These are phyloP conservation scores for Fragariocoptes setiger DNA, from an alignment of 1,140 invertebrate species.

Conservation along the genomic window DNA sequence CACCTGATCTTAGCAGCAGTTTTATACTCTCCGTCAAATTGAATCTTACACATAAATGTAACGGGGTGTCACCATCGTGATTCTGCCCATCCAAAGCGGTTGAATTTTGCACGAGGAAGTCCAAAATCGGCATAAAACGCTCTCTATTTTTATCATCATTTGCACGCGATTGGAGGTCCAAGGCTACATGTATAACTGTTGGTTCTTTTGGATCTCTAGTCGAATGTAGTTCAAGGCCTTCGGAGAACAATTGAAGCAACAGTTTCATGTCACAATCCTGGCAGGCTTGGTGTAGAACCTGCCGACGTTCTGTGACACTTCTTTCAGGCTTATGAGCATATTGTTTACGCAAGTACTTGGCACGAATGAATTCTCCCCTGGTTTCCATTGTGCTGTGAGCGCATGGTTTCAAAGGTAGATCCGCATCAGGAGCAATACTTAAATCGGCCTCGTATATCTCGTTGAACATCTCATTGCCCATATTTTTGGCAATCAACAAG, in stretches of 20 bases:
- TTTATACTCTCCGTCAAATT: conserved; percentile 78
- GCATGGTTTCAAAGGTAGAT: conserved; percentile 32
- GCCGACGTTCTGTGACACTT: conserved; percentile 15
- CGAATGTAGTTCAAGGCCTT: conserved; percentile 41
- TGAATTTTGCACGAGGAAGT: conserved; percentile 32
- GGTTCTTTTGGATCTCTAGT: not conserved
- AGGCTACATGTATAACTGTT: conserved; percentile 42
- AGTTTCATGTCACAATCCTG: conserved; percentile 53
- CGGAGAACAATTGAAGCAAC: conserved; percentile 63
- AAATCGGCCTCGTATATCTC: conserved; percentile 80
- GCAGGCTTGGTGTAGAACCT: conserved; percentile 53
- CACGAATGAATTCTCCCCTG: conserved; percentile 60
- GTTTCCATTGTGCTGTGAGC: conserved; percentile 73
- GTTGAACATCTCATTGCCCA: conserved; percentile 76
- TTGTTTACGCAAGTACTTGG: conserved; percentile 74
- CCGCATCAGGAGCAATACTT: conserved; percentile 21
- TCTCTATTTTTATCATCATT: conserved; percentile 53
- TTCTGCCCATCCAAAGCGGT: conserved; percentile 20
- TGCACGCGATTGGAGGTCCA: conserved; percentile 35
- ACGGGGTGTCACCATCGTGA: conserved; percentile 41
- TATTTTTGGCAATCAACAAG: conserved; percentile 39
- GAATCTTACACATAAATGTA: conserved; percentile 58
- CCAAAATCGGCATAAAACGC: not conserved
- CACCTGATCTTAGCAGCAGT: conserved; percentile 45
- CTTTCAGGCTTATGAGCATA: conserved; percentile 46